Evolutionary conservation across 2,797 vertebrate genomes (phyloP), one percentile per base, ranked within the genome.

Genomic region (Prionace glauca): DNA sequence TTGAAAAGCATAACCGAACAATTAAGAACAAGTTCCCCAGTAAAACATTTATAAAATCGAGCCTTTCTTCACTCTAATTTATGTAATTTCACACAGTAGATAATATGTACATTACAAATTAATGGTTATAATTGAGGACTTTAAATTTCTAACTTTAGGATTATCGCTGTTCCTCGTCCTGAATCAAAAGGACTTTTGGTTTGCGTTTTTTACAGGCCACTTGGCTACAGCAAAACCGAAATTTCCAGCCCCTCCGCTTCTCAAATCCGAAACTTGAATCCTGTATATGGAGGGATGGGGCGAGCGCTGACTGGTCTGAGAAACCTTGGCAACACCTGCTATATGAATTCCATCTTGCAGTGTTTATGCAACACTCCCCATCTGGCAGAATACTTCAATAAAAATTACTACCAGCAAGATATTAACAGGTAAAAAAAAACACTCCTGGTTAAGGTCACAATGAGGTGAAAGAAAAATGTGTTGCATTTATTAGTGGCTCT

Each of bases 311-410:
- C 99, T 0, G 99, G 99, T 41, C 98, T 99, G n/a, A 98, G 99
- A 71, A 99, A 99, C 96, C 97, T 99, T 18, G 99, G 99, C 96
- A 99, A 99, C 98, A 99, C 99, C 8, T 99, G 99, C 97, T 99
- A 99, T 95, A 99, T 99, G 99, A 99, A 99, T 97, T 99, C 99
- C 95, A 98, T 99, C 96, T 96, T 99, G 36, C 99, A 99, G 97
- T 99, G 99, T 97, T 98, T 99, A 65, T 99, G 99, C 96, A 99
- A 99, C 96, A 98, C 98, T 2, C 98, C 98, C 0, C 97, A 97
- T 96, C 97, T 99, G 97, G 98, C 98, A 0, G 98, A 99, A 5
- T 99, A 99, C 96, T 99, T 99, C 97, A 99, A 99, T 97, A 98
- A 98, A 96, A 99, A 99, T 96, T 97, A 95, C 95, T 99, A 99